Evolutionary conservation across 2,888 invertebrate species (phyloP), one percentile per base, ranked within the genome.

Genomic region (Leptopilina myrica): DNA sequence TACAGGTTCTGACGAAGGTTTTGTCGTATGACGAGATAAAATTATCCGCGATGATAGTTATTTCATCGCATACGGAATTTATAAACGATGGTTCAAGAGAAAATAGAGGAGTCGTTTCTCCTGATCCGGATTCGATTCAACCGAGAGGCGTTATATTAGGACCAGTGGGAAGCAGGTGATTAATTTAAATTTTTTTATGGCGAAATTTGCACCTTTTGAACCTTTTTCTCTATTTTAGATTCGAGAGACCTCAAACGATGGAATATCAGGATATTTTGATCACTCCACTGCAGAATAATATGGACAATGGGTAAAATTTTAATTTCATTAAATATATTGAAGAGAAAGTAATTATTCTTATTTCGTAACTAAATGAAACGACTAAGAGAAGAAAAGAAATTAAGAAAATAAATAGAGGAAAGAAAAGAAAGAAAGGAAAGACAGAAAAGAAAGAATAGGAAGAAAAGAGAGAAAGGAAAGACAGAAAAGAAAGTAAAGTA

Each of bases 1-100:
- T 64, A 26, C 77, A 90, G 90, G 81, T 93, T 0, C 88, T 95
- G 4, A 92, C 93, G 33, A 93, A 93, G 83, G 94, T 93, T 82
- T 89, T 95, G 40, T 94, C 94, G 76, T 95, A 95, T 84, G 95
- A 95, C 77, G 95, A 95, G 88, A 93, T 95, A 84, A 95, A 95
- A 85, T 83, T 95, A 1, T 93, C 95, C 0, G 93, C 94, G 0
- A 92, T 94, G 90, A 91, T 95, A 75, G 93, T 92, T 46, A 92
- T 95, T 1, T 93, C 94, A n/a, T 94, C 94, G 0, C 92, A 92
- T 76, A 94, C 94, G 0, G 93, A 93, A 83, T 95, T 95, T 83
- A 93, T 95, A 76, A 95, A 95, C 80, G 92, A 94, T 80, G 95
- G 95, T 0, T 89, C 92, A 11, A 91, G 95, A 46, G 91, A 92